These are phyloP conservation scores for Drosophila paulistorum DNA, from an alignment of 1,140 invertebrate species.

Conservation along the genomic window DNA sequence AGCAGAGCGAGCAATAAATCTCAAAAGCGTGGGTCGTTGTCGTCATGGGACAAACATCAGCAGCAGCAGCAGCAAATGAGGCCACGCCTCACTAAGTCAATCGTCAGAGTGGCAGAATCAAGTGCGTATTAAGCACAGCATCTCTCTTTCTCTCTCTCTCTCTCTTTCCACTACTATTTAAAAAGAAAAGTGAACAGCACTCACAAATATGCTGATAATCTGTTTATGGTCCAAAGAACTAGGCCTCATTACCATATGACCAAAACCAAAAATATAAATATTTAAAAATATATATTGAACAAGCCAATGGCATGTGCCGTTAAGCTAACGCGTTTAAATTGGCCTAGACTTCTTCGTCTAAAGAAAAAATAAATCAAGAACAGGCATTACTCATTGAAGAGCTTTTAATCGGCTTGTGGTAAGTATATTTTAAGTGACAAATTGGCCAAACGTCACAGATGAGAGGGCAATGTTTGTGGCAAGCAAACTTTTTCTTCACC, in stretches of 20 bases:
- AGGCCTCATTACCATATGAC: slow-evolving; percentile 75
- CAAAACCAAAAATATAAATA: slow-evolving; percentile 20
- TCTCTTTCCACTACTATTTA: slow-evolving; percentile 23
- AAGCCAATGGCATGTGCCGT: slow-evolving; percentile 40
- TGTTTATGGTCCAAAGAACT: slow-evolving; percentile 69
- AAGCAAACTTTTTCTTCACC: background rate
- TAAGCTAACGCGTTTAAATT: slow-evolving; percentile 54
- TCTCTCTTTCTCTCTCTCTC: slow-evolving; percentile 41
- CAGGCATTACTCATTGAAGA: background rate
- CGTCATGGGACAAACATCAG: slow-evolving; percentile 57
- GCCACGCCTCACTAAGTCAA: slow-evolving; percentile 55
- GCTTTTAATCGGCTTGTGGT: slow-evolving; percentile 2
- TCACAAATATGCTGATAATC: slow-evolving; percentile 50
- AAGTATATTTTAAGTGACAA: background rate
- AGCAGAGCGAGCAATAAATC: slow-evolving; percentile 66
- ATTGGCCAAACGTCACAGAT: background rate
- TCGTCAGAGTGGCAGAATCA: slow-evolving; percentile 38
- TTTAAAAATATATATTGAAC: slow-evolving; percentile 27
- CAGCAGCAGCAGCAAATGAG: slow-evolving; percentile 39
- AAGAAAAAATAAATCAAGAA: background rate
- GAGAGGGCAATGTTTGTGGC: background rate
- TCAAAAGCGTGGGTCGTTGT: slow-evolving; percentile 61
- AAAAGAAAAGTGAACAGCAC: slow-evolving; percentile 62
- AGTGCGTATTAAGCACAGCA: slow-evolving; percentile 59
- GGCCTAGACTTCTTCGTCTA: background rate